A percentile compares a stretch with the other conserved stretches of the same genome.
Conservation (phyloP, 2,888 invertebrate genomes). For the Diadegma fenestrale region DNA sequence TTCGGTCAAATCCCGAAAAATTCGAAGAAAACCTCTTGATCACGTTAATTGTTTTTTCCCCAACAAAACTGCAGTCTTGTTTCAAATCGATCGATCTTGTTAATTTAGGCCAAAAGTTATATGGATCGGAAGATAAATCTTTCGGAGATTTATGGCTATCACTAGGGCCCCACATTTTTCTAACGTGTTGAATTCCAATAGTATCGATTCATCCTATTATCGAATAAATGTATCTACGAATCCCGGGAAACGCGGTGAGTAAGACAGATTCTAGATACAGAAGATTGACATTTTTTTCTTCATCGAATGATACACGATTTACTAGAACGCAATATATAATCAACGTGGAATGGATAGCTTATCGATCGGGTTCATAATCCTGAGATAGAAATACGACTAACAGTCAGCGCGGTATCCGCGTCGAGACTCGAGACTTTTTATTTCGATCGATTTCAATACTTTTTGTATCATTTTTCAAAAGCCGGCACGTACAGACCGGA, state of each 20-base stretch:
- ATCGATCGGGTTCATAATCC: background rate
- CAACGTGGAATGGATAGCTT: background rate
- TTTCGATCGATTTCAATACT: background rate
- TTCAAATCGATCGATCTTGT: background rate
- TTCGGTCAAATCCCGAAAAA: background rate
- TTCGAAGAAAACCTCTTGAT: background rate
- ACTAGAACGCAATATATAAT: background rate
- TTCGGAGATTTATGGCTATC: background rate
- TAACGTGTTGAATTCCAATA: background rate
- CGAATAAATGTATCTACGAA: background rate
- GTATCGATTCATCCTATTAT: background rate
- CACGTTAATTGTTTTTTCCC: background rate
- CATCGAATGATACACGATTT: background rate
- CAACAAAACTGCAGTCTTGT: background rate
- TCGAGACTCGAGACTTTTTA: background rate
- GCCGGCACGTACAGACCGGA: background rate
- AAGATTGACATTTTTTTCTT: background rate
- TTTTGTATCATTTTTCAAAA: background rate
- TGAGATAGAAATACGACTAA: background rate
- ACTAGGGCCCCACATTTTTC: background rate
- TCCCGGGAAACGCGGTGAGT: constrained; percentile 3
- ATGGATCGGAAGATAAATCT: background rate
- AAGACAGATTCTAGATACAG: background rate
- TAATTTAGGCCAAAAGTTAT: background rate
- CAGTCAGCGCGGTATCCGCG: background rate